Percentiles rank a stretch among this genome's conserved stretches.
phyloP scores from a whole-genome alignment of 2,888 invertebrate species.

The Hoplodrina blanda region DNA sequence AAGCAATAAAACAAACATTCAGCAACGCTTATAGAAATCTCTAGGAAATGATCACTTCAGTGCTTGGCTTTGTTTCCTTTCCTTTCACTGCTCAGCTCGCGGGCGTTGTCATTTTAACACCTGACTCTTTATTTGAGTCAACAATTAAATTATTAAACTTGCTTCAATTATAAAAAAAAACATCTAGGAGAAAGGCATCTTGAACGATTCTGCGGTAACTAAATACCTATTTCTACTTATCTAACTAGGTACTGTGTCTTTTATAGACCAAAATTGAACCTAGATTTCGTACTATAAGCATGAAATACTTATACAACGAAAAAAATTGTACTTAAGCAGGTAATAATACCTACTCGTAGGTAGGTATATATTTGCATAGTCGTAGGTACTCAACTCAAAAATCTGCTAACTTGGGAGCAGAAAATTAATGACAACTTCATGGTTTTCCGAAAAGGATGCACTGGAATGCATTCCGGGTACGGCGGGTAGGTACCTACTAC shows the following conservation, averaged over 20 bases:
- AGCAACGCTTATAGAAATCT: constrained; percentile 74
- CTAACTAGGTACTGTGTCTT: background rate
- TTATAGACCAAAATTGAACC: too few species aligned
- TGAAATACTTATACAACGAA: too few species aligned
- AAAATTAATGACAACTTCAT: constrained; percentile 21
- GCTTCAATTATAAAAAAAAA: background rate
- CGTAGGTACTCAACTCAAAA: background rate
- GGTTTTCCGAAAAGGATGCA: constrained; percentile 25
- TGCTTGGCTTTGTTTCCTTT: constrained; percentile 74
- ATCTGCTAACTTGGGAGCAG: background rate
- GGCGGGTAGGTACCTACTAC: constrained; percentile 5
- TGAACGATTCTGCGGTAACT: background rate
- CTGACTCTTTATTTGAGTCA: constrained; percentile 60
- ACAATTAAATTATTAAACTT: constrained; percentile 7
- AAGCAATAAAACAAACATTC: constrained; percentile 66
- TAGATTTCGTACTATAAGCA: too few species aligned
- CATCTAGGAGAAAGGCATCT: constrained; percentile 6
- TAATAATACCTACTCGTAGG: too few species aligned
- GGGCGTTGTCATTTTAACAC: constrained; percentile 76
- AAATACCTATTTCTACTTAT: background rate
- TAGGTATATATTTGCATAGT: too few species aligned
- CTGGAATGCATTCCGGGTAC: constrained; percentile 23
- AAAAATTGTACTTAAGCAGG: too few species aligned
- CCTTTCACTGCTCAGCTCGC: constrained; percentile 74
- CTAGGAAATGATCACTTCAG: constrained; percentile 76